Evolutionary conservation across 2,113 vertebrate genomes (phyloP).

Genomic region (Epinephelus lanceolatus): DNA sequence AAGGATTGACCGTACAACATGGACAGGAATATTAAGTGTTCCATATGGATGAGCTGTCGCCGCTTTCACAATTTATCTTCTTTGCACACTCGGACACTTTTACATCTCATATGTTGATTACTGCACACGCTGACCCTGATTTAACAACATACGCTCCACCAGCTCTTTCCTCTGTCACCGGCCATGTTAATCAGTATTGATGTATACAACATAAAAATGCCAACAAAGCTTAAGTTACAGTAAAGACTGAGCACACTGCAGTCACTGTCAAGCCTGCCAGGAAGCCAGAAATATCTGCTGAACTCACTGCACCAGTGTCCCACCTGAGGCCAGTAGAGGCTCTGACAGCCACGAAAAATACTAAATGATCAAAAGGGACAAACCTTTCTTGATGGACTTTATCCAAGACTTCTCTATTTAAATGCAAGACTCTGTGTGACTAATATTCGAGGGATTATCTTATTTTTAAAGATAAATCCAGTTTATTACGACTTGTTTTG

Average conservation of each 20-base stretch:
- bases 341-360: slow-evolving; percentile 22
- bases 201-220: slow-evolving; percentile 52
- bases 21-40: slow-evolving; percentile 8
- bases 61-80: slow-evolving; percentile 12
- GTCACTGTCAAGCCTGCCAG: slow-evolving; percentile 49
- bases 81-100: not conserved
- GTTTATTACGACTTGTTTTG: not conserved
- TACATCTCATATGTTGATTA: slow-evolving; percentile 18
- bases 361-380: not conserved
- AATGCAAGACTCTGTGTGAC: not conserved
- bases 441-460: not conserved
- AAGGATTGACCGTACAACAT: slow-evolving; percentile 12
- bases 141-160: not conserved
- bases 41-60: not conserved
- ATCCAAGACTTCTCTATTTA: not conserved
- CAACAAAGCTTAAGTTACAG: slow-evolving; percentile 57
- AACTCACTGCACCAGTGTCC: slow-evolving; percentile 70
- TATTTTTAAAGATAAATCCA: not conserved
- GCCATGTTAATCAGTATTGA: slow-evolving; percentile 55
- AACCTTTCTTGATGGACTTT: not conserved
- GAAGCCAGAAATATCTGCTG: slow-evolving; percentile 64
- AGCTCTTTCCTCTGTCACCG: slow-evolving; percentile 7
- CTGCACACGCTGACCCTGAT: slow-evolving; percentile 10
- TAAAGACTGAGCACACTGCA: slow-evolving; percentile 45
- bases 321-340: slow-evolving; percentile 44